Conservation (phyloP, 2,797 vertebrate genomes). For the Chaenodraco wilsoni region DNA sequence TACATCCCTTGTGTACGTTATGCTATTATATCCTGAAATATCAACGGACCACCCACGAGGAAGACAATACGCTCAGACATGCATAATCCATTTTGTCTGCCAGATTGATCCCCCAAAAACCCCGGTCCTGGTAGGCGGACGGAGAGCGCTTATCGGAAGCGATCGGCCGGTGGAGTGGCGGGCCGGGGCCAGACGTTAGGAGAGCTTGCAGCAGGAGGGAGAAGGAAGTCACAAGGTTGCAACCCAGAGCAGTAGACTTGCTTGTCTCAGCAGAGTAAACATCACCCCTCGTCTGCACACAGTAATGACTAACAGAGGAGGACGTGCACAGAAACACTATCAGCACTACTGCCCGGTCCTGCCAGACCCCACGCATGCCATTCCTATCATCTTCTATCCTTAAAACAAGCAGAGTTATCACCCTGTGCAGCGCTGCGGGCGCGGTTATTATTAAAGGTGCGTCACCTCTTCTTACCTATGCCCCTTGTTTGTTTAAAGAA, state of each 20-base stretch:
- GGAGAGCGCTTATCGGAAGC: constrained; percentile 48
- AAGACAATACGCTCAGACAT: constrained; percentile 49
- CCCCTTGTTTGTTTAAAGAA: constrained; percentile 61
- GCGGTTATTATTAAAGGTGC: constrained; percentile 54
- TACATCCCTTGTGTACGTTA: constrained; percentile 68
- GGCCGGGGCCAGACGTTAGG: constrained; percentile 71
- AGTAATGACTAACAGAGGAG: constrained; percentile 84
- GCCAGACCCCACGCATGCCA: constrained; percentile 66
- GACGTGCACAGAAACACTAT: constrained; percentile 82
- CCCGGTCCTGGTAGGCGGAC: constrained; percentile 41
- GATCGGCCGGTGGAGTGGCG: constrained; percentile 63
- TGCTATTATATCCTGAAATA: constrained; percentile 75
- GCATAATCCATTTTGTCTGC: constrained; percentile 31
- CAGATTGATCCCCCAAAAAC: constrained; percentile 29
- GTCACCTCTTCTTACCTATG: constrained; percentile 54
- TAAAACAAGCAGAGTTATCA: constrained; percentile 54
- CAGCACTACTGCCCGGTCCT: constrained; percentile 72
- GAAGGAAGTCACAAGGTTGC: constrained; percentile 84
- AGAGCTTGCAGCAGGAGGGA: constrained; percentile 79
- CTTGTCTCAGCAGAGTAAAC: constrained; percentile 87
- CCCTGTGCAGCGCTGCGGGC: constrained; percentile 26
- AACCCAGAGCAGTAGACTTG: constrained; percentile 84
- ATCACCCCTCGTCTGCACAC: constrained; percentile 82
- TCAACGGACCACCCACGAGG: constrained; percentile 66
- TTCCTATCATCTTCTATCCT: constrained; percentile 62